phyloP scores from a whole-genome alignment of 2,797 vertebrate genomes.

The Notolabrus celidotus region DNA sequence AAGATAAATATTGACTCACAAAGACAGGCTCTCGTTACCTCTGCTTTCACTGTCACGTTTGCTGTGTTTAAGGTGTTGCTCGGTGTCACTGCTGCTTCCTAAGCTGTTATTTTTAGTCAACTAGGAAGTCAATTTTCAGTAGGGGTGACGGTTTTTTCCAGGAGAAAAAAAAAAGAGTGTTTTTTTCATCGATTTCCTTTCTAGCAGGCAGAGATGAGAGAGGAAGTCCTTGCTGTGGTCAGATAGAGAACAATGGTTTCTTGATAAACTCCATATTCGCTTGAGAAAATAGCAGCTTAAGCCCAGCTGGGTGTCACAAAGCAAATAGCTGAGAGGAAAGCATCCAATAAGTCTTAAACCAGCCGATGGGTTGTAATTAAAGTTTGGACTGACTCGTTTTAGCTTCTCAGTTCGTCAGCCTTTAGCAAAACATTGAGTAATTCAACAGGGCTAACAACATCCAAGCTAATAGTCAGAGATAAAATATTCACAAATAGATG shows the following conservation, averaged over 20 bases:
- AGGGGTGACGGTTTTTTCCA: background rate
- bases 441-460: background rate
- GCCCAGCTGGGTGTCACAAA: conserved; percentile 16
- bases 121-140: conserved; percentile 3
- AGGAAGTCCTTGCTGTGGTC: conserved; percentile 44
- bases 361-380: background rate
- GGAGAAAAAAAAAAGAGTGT: conserved; percentile 36
- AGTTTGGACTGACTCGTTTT: background rate
- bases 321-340: conserved; percentile 23
- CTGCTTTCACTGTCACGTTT: too few relatives aligned
- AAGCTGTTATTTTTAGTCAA: conserved; percentile 30
- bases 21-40: background rate
- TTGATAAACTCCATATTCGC: conserved; percentile 19
- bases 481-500: conserved; percentile 8
- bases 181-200: conserved; percentile 59
- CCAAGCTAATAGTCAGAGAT: background rate
- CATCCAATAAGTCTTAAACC: conserved; percentile 23
- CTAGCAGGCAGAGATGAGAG: conserved; percentile 11
- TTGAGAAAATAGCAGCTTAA: conserved; percentile 24
- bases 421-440: background rate
- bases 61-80: conserved; percentile 6
- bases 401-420: background rate
- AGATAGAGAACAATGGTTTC: conserved; percentile 60
- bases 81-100: background rate
- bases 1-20: background rate